Conservation (phyloP, 1,140 invertebrate species). For the Popillia japonica region DNA sequence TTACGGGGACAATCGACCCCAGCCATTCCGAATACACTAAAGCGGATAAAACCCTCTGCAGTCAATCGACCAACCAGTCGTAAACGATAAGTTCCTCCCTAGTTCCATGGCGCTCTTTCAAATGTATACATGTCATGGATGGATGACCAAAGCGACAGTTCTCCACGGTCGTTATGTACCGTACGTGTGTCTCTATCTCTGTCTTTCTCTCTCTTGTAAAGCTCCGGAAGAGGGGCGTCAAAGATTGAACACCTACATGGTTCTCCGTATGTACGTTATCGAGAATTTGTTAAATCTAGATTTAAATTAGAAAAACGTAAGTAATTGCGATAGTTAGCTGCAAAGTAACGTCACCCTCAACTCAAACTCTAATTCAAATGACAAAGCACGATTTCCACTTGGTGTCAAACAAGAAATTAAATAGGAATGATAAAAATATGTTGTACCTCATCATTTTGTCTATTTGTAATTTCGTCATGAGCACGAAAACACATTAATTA, state of each 20-base stretch:
- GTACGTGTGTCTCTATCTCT: neutral
- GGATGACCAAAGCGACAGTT: constrained; percentile 39
- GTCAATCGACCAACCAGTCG: constrained; percentile 27
- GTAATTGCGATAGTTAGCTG: too few species aligned
- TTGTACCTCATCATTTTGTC: too few species aligned
- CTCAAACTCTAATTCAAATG: too few species aligned
- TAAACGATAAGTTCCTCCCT: constrained; percentile 26
- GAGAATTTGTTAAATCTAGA: too few species aligned
- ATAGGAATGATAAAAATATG: too few species aligned
- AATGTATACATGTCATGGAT: constrained; percentile 33
- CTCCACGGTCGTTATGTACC: neutral
- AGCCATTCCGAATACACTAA: neutral
- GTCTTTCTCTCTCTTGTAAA: neutral
- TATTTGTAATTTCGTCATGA: too few species aligned
- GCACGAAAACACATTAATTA: too few species aligned
- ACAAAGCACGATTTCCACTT: too few species aligned
- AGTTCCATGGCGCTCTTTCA: neutral
- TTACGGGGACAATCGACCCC: neutral
- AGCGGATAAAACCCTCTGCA: constrained; percentile 20
- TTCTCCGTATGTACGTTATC: neutral
- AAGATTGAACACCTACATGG: neutral
- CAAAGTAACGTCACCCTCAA: too few species aligned
- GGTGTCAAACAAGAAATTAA: too few species aligned
- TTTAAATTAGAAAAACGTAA: too few species aligned
- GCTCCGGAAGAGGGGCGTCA: too few species aligned